Percentiles rank a stretch among this genome's conserved stretches.
phyloP scores from a whole-genome alignment of 23 tunicate species.

The Diplosoma virens region DNA sequence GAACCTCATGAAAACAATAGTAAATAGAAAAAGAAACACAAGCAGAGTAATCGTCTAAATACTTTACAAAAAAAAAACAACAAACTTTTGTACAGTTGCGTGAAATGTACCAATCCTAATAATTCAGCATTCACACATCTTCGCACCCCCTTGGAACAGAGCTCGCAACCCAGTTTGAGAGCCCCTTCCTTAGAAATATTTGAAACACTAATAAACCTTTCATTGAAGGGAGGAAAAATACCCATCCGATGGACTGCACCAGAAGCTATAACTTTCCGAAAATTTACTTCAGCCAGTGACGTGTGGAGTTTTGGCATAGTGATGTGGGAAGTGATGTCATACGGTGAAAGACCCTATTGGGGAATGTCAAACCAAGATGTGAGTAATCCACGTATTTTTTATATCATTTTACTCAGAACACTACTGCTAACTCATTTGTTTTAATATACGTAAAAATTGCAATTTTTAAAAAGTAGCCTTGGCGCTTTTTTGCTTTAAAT shows the following conservation, averaged over 20 bases:
- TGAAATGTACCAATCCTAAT: too few relatives aligned
- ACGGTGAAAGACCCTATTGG: constrained; percentile 99
- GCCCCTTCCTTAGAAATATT: too few relatives aligned
- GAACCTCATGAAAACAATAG: too few relatives aligned
- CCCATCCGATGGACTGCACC: constrained; percentile 99
- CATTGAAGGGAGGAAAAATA: constrained; percentile 88
- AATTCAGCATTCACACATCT: too few relatives aligned
- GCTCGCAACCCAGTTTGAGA: too few relatives aligned
- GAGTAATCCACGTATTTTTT: too few relatives aligned
- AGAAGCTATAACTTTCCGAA: constrained; percentile 90
- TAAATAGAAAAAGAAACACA: too few relatives aligned
- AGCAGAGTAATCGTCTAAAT: too few relatives aligned
- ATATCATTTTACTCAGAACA: neutral
- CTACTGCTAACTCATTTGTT: neutral
- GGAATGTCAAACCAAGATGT: constrained; percentile 99
- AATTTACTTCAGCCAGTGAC: constrained; percentile 95
- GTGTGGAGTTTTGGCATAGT: constrained; percentile 99
- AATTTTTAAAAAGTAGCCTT: neutral
- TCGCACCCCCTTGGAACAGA: too few relatives aligned
- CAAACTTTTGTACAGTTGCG: too few relatives aligned
- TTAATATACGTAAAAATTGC: neutral
- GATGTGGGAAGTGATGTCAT: constrained; percentile 99
- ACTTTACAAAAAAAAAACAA: too few relatives aligned
- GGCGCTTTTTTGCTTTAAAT: neutral
- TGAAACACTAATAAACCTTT: too few relatives aligned